Conservation (phyloP, 2,888 invertebrate species). For the Lordiphosa fenestrarum region DNA sequence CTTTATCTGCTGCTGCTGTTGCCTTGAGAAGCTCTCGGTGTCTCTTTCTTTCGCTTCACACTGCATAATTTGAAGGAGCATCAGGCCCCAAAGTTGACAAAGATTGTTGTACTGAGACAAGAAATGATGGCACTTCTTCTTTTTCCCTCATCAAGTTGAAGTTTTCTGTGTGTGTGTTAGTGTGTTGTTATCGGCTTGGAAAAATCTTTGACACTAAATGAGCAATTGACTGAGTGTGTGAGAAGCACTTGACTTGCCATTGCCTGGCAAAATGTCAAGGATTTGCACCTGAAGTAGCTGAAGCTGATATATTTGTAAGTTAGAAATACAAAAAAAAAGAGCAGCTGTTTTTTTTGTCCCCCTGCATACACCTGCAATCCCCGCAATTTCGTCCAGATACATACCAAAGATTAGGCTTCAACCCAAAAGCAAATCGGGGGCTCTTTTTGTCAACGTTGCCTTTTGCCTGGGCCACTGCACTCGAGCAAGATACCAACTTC, state of each 20-base stretch:
- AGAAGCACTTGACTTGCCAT: slow-evolving; percentile 37
- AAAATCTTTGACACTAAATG: slow-evolving; percentile 76
- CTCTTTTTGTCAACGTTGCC: slow-evolving; percentile 24
- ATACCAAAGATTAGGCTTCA: slow-evolving; percentile 13
- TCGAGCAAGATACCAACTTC: slow-evolving; percentile 69
- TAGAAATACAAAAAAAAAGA: slow-evolving; percentile 14
- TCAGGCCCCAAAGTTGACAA: slow-evolving; percentile 57
- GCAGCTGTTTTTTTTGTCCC: slow-evolving; percentile 18
- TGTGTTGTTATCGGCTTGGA: slow-evolving; percentile 52
- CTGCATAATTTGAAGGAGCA: slow-evolving; percentile 68
- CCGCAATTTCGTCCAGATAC: slow-evolving; percentile 19
- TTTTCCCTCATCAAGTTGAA: slow-evolving; percentile 29
- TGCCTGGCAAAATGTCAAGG: slow-evolving; percentile 44
- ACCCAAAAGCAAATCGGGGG: slow-evolving; percentile 43
- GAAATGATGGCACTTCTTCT: slow-evolving; percentile 64
- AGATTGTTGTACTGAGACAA: slow-evolving; percentile 74
- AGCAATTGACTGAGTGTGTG: slow-evolving; percentile 69
- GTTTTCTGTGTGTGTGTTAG: slow-evolving; percentile 27
- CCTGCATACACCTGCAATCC: slow-evolving; percentile 12
- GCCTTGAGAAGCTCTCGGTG: slow-evolving; percentile 24
- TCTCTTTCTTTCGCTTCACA: slow-evolving; percentile 59
- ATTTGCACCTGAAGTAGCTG: slow-evolving; percentile 50
- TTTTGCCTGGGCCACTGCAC: slow-evolving; percentile 12
- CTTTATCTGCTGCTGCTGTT: slow-evolving; percentile 31
- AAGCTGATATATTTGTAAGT: slow-evolving; percentile 13